Percentiles rank a stretch among this genome's conserved stretches.
Conservation (phyloP, 30 jellyfish, hydroid and myxozoan genomes). For the Catostylus mosaicus region DNA sequence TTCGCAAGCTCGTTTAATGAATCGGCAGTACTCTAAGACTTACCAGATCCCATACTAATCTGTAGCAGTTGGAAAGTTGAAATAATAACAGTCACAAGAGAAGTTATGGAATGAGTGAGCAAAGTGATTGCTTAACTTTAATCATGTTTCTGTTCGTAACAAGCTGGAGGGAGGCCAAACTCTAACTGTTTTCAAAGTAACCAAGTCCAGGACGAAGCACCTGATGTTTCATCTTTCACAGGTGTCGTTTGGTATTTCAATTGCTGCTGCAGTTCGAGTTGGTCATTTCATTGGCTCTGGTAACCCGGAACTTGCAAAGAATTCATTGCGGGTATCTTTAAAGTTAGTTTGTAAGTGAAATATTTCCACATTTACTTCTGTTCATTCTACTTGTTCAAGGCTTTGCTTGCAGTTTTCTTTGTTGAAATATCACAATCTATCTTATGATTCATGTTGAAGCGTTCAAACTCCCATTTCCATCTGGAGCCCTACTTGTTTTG, state of each 20-base stretch:
- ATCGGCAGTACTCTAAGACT: too few relatives aligned
- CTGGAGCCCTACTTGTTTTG: neutral
- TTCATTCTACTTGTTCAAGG: neutral
- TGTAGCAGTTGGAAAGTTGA: too few relatives aligned
- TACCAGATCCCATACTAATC: too few relatives aligned
- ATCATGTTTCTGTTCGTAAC: too few relatives aligned
- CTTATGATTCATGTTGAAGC: neutral
- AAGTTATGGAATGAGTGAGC: too few relatives aligned
- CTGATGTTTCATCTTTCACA: neutral
- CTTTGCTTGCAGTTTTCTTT: neutral
- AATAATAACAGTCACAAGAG: too few relatives aligned
- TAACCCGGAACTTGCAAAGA: constrained; percentile 32
- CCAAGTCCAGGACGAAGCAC: too few relatives aligned
- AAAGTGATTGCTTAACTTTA: too few relatives aligned
- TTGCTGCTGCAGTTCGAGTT: constrained; percentile 71
- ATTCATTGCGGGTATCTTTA: constrained; percentile 11
- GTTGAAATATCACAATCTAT: neutral
- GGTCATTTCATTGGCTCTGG: constrained; percentile 65
- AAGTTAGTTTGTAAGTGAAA: neutral
- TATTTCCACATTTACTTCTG: neutral
- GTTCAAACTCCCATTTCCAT: neutral
- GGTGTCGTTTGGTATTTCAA: constrained; percentile 49
- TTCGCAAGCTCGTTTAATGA: too few relatives aligned
- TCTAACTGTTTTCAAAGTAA: too few relatives aligned
- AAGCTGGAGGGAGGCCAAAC: too few relatives aligned